Evolutionary conservation across 2,113 vertebrate genomes (phyloP), one percentile per base, ranked within the genome.

Genomic region (Bothrops jararaca): DNA sequence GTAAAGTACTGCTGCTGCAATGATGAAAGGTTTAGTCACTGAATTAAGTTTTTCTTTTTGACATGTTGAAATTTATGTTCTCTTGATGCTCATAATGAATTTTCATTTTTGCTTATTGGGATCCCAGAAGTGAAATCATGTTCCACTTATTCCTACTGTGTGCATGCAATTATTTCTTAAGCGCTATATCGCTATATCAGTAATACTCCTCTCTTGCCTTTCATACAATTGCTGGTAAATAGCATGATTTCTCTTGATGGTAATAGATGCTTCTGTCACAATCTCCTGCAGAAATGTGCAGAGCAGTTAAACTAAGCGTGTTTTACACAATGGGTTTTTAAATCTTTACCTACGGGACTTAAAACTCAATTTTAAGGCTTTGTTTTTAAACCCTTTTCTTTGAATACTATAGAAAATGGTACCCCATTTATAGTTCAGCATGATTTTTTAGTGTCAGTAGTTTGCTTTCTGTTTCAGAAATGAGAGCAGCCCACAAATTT

Each of bases 51-150:
- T 93, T 96, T 95, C 91, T 92, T 64, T 93, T 92, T 93, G 24
- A 93, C 88, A 95, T 92, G 89, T 87, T 94, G 93, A 52, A 91
- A 80, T 96, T 91, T 91, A 20, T 92, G 88, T 94, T 96, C 93
- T 94, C 42, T 60, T 95, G 90, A 94, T 92, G 86, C 93, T 93
- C 86, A 93, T 90, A 92, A 92, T 29, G 48, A 69, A 11, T 9
- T 93, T 94, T 2, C 48, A 88, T 64, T 1, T 13, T 91, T 89
- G 93, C 12, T 92, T 96, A 57, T 93, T 94, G 54, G 88, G 86
- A 93, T 56, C 45, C 74, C 60, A 91, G 89, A 94, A 58, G 52
- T 94, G 57, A 94, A 96, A 95, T 91, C 54, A 23, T 89, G n/a
- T 89, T 92, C 58, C 45, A 89, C 93, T 95, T 94, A 91, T 57